Conservation (phyloP, 2,113 vertebrate species). For the Phycodurus eques region DNA sequence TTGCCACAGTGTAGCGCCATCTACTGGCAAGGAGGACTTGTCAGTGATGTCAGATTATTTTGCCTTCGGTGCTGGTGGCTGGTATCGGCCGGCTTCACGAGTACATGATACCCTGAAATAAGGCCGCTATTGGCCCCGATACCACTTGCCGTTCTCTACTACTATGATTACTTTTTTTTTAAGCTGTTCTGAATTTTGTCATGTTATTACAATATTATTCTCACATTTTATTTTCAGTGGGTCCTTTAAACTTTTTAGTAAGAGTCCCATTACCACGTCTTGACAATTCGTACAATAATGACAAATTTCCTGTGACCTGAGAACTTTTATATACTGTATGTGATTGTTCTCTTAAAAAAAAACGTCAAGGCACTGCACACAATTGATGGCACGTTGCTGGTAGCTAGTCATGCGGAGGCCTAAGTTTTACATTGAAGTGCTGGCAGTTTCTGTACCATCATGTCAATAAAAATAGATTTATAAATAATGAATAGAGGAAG, state of each 20-base stretch:
- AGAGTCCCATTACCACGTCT: neutral
- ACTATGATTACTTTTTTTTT: too few species aligned
- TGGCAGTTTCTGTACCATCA: slow-evolving; percentile 62
- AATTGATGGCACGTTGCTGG: slow-evolving; percentile 62
- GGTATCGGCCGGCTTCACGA: too few species aligned
- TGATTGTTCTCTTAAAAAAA: slow-evolving; percentile 2
- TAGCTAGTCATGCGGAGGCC: slow-evolving; percentile 13
- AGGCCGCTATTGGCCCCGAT: too few species aligned
- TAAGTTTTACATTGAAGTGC: slow-evolving; percentile 50
- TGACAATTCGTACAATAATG: neutral
- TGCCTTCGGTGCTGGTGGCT: too few species aligned
- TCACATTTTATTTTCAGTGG: neutral
- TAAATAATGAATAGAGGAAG: slow-evolving; percentile 20
- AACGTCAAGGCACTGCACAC: slow-evolving; percentile 80
- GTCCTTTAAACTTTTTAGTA: neutral
- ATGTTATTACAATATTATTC: too few species aligned
- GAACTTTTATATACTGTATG: slow-evolving; percentile 7
- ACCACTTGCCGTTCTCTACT: too few species aligned
- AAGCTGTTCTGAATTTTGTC: too few species aligned
- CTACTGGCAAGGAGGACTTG: too few species aligned
- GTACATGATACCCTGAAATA: too few species aligned
- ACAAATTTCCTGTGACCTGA: slow-evolving; percentile 10
- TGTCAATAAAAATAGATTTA: slow-evolving; percentile 20
- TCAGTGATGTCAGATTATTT: too few species aligned
- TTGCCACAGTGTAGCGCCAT: too few species aligned